Evolutionary conservation across 1,140 invertebrate genomes (phyloP), one percentile per base, ranked within the genome.

Genomic region (Himalopsyche phryganea): DNA sequence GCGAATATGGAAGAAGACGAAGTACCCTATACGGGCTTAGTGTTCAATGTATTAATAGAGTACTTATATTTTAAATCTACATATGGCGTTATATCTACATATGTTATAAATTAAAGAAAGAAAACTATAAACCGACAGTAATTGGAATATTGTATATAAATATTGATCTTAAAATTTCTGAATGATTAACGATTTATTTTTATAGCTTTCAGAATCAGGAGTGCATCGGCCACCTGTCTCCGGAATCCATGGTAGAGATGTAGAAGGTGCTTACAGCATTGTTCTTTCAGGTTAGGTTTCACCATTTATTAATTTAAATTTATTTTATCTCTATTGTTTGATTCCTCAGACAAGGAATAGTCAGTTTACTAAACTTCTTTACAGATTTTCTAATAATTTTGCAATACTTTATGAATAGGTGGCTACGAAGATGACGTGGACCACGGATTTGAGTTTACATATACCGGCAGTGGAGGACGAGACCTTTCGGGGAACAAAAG

Each of bases 381-480:
- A 28, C 3, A 28, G 9, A 28, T 5, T 28, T 28, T 5, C 9
- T 5, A 28, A 28, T 28, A 9, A 28, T 28, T 28, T 28, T 28
- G 23, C 9, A 9, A 9, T 28, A n/a, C n/a, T 28, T 28, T 9
- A 28, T 28, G 4, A 9, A 28, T 51, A 73, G 91, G 91, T 33
- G 90, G 90, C 0, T 94, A 94, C 67, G 91, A 92, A 73, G 91
- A 93, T 71, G 91, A 94, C 71, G 78, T 85, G 15, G 92, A 95
- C 70, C 79, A 89, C 63, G 92, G 92, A 0, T 83, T 90, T 20
- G 85, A 90, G 67, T 92, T 95, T 69, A 81, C 84, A 1, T 94
- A 93, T 67, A 93, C 90, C 2, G 91, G 90, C 20, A 89, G 88
- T 66, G 91, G 91, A 11, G 91, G 91, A 0, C 72, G 90, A 46